Base-by-base conservation (phyloP, 2,888 invertebrate species). In the Cenopis cana region DNA sequence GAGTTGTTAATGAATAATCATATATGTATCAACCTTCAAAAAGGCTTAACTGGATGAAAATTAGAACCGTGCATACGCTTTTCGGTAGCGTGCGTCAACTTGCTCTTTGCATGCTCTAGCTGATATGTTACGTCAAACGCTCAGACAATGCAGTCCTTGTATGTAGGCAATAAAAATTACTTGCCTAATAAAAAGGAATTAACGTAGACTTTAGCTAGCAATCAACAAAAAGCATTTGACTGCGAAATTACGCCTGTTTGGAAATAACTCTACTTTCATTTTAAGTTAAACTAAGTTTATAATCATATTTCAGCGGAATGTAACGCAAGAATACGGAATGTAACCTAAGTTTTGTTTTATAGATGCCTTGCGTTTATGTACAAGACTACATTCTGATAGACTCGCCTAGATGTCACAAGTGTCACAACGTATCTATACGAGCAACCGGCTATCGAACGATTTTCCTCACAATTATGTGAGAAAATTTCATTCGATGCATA, bases 141-240 rank as follows among this genome's bases (percentile, higher is more conserved):
- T 38, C 38, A 38, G 20, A 64, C 64, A 70, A 65, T 66, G 54
- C 69, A 69, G 59, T 52, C 64, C 69, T 70, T 70, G 70, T 66
- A 20, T 70, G 65, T 46, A 54, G 10, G 59, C 54, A 33, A 60
- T 70, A 52, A 54, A 69, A 57, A 33, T 62, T 46, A 70, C 69
- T 65, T 70, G 65, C 59, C 70, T 46, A 65, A 66, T 70, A 65
- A 50, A 65, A 65, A 17, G 9, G 57, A 52, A 57, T 65, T 46
- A 59, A 65, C 52, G 29, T 54, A 52, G 54, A 65, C 33, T 46
- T 54, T n/a, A 46, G 64, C 33, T 55, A 55, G 24, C 38, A n/a
- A 29, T 54, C 41, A 52, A n/a, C 17, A 17, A 4, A 2, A 6
- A 36, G 36, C 14, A n/a, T 52, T 20, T 41, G 5, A 12, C n/a